A percentile compares a stretch with the other conserved stretches of the same genome.
Conservation (phyloP, 2,888 invertebrate genomes). For the Hirudinaria manillensis region DNA sequence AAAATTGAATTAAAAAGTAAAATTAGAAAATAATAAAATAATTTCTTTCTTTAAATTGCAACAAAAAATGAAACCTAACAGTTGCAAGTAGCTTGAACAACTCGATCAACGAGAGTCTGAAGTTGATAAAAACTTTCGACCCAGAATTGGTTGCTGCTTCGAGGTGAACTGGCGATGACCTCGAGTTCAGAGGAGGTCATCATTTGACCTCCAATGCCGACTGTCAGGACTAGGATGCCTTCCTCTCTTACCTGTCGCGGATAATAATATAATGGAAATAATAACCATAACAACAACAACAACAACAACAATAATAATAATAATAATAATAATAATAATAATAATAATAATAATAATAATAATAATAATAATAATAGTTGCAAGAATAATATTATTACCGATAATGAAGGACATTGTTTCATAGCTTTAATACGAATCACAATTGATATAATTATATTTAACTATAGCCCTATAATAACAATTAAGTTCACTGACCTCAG, state of each 20-base stretch:
- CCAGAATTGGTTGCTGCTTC: constrained; percentile 16
- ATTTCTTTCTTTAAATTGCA: no score
- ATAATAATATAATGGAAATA: not conserved
- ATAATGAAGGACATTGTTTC: no score
- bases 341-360: not conserved
- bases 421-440: no score
- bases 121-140: constrained; percentile 1
- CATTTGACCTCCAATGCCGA: not conserved
- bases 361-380: not conserved
- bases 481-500: not conserved
- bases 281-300: constrained; percentile 5
- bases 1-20: no score
- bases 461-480: no score
- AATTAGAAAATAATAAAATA: no score
- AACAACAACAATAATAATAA: constrained; percentile 5
- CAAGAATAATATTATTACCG: not conserved
- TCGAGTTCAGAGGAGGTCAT: not conserved
- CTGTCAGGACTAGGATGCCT: constrained; percentile 10
- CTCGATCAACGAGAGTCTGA: not conserved
- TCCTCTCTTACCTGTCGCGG: not conserved
- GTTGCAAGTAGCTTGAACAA: constrained; percentile 20
- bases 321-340: not conserved
- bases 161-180: constrained; percentile 3
- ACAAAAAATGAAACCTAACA: not conserved
- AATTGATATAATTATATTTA: no score